phyloP scores from a whole-genome alignment of 2,113 vertebrate genomes.

The Ptilorrhoa leucosticta region DNA sequence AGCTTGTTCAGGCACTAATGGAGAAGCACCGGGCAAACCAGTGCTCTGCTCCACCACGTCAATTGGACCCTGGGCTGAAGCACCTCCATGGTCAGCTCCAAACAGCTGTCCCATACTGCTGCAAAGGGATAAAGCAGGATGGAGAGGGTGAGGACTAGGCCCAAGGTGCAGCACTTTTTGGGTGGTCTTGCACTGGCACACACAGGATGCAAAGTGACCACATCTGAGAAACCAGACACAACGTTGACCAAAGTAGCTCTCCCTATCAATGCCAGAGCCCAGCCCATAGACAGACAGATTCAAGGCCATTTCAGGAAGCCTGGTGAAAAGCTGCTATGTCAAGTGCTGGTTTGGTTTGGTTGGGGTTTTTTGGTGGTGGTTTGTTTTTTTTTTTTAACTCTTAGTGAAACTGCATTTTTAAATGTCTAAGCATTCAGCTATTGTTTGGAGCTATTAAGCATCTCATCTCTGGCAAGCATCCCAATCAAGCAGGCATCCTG shows the following conservation, averaged over 20 bases:
- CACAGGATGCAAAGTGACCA: rapidly evolving
- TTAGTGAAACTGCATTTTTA: neutral
- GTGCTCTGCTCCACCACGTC: neutral
- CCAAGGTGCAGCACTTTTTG: neutral
- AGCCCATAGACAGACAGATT: neutral
- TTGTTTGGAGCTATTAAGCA: slow-evolving; percentile 33
- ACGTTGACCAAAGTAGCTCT: neutral
- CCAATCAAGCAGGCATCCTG: slow-evolving; percentile 57
- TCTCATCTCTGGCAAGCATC: slow-evolving; percentile 36
- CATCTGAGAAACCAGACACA: neutral
- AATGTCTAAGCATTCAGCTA: slow-evolving; percentile 19
- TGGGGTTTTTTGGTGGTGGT: neutral
- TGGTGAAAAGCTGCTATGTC: neutral
- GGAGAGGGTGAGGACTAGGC: neutral
- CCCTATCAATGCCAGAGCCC: neutral
- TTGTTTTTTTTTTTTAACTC: neutral
- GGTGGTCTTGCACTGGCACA: neutral
- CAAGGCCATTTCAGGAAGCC: neutral
- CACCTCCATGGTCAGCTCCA: neutral
- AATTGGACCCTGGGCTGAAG: neutral
- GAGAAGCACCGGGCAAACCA: neutral
- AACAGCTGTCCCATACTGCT: neutral
- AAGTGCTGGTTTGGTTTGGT: neutral
- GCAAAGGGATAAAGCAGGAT: neutral
- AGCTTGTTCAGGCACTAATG: neutral